Evolutionary conservation across 2,888 invertebrate genomes (phyloP).

Genomic region (Azorinus chamasolen): DNA sequence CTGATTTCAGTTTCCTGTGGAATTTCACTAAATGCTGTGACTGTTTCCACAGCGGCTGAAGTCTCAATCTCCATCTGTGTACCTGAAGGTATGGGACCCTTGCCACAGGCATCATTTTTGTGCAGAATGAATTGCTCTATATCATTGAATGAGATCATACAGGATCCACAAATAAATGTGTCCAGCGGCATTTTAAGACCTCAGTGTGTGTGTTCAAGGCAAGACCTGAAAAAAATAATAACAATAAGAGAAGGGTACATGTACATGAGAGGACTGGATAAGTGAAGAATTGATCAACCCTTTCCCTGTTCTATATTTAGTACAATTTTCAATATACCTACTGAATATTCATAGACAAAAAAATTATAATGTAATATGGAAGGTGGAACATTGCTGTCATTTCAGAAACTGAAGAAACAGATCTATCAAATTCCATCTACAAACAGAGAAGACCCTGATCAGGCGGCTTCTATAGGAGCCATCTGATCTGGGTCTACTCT

Average conservation of each 20-base stretch:
- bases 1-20: conserved; percentile 6
- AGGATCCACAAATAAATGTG: conserved; percentile 85
- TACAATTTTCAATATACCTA: too few relatives aligned
- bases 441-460: too few relatives aligned
- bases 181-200: conserved; percentile 76
- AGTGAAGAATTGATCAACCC: too few relatives aligned
- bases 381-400: conserved; percentile 17
- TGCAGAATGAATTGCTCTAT: conserved; percentile 83
- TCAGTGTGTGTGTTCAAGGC: too few relatives aligned
- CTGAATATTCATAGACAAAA: too few relatives aligned
- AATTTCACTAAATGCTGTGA: conserved; percentile 26
- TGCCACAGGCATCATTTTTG: conserved; percentile 77
- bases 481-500: too few relatives aligned
- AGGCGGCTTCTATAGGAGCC: too few relatives aligned
- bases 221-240: too few relatives aligned
- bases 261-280: not conserved
- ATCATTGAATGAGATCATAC: conserved; percentile 82
- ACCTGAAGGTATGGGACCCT: conserved; percentile 5
- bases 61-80: conserved; percentile 34
- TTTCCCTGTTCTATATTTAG: too few relatives aligned
- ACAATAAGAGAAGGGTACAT: not conserved
- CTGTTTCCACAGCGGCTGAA: conserved; percentile 19
- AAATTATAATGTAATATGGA: not conserved
- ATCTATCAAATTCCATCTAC: too few relatives aligned
- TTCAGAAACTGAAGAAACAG: too few relatives aligned